A percentile compares a stretch with the other conserved stretches of the same genome.
These are phyloP conservation scores for Theodoxus fluviatilis DNA, from an alignment of 2,888 invertebrate genomes.

Conservation along the genomic window DNA sequence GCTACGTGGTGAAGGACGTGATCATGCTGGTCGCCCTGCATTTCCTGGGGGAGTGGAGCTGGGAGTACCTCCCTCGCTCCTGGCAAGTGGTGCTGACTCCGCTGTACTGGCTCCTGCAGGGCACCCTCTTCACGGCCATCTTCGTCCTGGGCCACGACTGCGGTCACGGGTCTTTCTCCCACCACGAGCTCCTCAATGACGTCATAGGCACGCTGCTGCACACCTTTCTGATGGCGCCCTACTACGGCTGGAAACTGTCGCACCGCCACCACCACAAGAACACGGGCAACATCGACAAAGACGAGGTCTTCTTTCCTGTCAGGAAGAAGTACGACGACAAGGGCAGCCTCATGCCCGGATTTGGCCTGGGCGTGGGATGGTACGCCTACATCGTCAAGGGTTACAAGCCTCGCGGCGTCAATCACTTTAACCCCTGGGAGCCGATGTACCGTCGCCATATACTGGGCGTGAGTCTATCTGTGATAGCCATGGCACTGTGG, in stretches of 20 bases:
- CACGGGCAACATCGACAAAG: slow-evolving; percentile 61
- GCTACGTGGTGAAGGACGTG: slow-evolving; percentile 52
- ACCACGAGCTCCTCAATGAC: slow-evolving; percentile 49
- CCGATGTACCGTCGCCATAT: slow-evolving; percentile 47
- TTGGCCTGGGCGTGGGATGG: slow-evolving; percentile 55
- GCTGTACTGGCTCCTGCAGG: slow-evolving; percentile 55
- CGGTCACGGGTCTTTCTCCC: slow-evolving; percentile 59
- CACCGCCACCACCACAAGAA: slow-evolving; percentile 59
- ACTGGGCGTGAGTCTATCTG: slow-evolving; percentile 40
- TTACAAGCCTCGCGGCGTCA: slow-evolving; percentile 50
- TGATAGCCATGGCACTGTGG: slow-evolving; percentile 41
- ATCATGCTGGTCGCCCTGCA: slow-evolving; percentile 41
- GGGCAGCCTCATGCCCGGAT: slow-evolving; percentile 33
- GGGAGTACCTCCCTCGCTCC: slow-evolving; percentile 23
- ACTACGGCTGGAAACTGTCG: slow-evolving; percentile 59
- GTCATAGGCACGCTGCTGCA: slow-evolving; percentile 53
- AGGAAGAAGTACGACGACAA: slow-evolving; percentile 35
- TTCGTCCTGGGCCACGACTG: slow-evolving; percentile 62
- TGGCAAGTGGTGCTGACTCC: slow-evolving; percentile 36
- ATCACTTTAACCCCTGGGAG: slow-evolving; percentile 32
- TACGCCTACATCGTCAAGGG: slow-evolving; percentile 53
- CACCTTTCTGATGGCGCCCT: slow-evolving; percentile 54
- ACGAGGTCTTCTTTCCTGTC: slow-evolving; percentile 61
- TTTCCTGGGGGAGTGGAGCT: slow-evolving; percentile 31
- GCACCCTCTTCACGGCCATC: slow-evolving; percentile 55